Evolutionary conservation across 2,113 vertebrate genomes (phyloP).

Genomic region (Diadophis punctatus): DNA sequence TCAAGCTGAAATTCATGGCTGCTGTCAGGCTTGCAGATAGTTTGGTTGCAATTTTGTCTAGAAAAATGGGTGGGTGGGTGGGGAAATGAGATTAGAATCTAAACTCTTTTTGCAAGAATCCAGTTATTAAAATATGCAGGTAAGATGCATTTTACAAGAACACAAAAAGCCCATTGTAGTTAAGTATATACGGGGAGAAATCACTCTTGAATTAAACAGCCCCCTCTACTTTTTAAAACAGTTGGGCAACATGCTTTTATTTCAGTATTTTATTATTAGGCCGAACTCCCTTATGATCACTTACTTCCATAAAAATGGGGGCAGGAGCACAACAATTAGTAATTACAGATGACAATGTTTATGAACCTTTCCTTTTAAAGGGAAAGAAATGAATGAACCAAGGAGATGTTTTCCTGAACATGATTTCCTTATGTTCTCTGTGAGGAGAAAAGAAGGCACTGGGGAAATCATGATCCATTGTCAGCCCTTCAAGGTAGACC

Average conservation of each 20-base stretch:
- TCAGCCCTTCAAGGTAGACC: neutral
- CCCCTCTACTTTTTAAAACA: neutral
- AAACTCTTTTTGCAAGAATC: neutral
- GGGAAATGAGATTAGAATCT: neutral
- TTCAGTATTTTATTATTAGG: neutral
- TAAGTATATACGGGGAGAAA: neutral
- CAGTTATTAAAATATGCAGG: neutral
- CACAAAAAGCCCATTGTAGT: too few relatives aligned
- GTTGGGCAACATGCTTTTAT: neutral
- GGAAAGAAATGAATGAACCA: neutral
- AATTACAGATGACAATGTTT: neutral
- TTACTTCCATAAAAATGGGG: neutral
- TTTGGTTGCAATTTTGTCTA: slow-evolving; percentile 82
- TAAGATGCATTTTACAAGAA: neutral
- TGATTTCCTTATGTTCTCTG: neutral
- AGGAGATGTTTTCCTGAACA: too few relatives aligned
- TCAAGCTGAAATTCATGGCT: slow-evolving; percentile 77
- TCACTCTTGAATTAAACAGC: neutral
- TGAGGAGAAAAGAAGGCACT: neutral
- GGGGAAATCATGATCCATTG: neutral
- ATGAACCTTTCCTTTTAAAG: neutral
- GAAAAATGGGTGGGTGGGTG: neutral
- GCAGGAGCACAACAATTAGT: neutral
- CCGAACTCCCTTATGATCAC: neutral
- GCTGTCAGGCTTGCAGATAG: slow-evolving; percentile 77